A percentile compares a stretch with the other conserved stretches of the same genome.
phyloP scores from a whole-genome alignment of 2,888 invertebrate species.

The Leucozona laternaria region DNA sequence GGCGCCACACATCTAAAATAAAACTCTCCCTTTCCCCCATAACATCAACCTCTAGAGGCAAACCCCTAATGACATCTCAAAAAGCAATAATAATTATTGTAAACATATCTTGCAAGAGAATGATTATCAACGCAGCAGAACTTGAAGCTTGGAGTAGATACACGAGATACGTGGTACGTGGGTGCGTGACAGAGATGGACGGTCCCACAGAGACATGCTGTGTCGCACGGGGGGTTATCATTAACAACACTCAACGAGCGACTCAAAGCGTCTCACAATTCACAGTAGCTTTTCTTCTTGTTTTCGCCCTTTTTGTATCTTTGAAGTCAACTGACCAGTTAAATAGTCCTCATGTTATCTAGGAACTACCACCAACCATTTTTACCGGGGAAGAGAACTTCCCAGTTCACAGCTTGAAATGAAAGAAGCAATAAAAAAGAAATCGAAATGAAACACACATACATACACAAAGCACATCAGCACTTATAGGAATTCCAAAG shows the following conservation, averaged over 20 bases:
- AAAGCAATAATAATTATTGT: constrained; percentile 70
- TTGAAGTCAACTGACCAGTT: constrained; percentile 72
- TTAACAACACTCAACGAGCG: constrained; percentile 33
- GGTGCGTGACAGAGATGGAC: constrained; percentile 58
- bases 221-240: constrained; percentile 61
- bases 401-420: not conserved
- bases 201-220: constrained; percentile 32
- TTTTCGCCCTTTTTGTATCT: constrained; percentile 54
- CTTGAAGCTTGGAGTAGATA: not conserved
- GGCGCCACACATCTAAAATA: constrained; percentile 67
- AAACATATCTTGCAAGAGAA: constrained; percentile 63
- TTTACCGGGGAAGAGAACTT: not conserved
- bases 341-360: constrained; percentile 67
- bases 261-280: constrained; percentile 52
- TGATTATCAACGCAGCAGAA: constrained; percentile 56
- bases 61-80: constrained; percentile 42
- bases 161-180: constrained; percentile 23
- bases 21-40: constrained; percentile 7
- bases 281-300: constrained; percentile 35
- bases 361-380: constrained; percentile 42
- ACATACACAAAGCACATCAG: constrained; percentile 4
- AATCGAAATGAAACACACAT: constrained; percentile 62
- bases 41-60: not conserved
- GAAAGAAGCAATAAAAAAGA: constrained; percentile 54
- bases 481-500: constrained; percentile 43